These are phyloP conservation scores for Gymnocephalus cernua DNA, from an alignment of 2,113 vertebrate genomes.

Conservation along the genomic window DNA sequence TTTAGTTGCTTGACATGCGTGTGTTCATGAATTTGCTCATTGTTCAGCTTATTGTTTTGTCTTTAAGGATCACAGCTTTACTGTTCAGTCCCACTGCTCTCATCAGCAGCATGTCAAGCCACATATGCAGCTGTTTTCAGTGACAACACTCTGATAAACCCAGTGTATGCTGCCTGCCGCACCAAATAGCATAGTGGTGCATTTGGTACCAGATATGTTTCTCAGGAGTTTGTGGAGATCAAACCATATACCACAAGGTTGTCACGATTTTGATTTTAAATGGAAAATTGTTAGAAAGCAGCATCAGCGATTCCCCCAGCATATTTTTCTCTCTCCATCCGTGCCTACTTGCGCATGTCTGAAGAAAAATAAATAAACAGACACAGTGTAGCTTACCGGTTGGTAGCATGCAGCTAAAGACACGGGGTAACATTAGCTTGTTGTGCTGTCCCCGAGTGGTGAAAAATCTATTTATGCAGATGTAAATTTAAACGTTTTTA, in stretches of 20 bases:
- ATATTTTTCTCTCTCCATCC: too few relatives aligned
- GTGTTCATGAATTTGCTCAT: not conserved
- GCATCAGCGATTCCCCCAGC: too few relatives aligned
- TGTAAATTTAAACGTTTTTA: not conserved
- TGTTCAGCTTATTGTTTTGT: not conserved
- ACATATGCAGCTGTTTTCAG: not conserved
- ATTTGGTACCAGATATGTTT: not conserved
- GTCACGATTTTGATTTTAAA: too few relatives aligned
- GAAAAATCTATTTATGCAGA: not conserved
- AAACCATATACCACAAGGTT: not conserved
- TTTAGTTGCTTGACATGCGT: not conserved
- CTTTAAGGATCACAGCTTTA: not conserved
- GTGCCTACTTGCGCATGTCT: too few relatives aligned
- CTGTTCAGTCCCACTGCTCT: conserved; percentile 3
- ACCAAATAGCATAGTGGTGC: not conserved
- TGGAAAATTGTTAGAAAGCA: too few relatives aligned
- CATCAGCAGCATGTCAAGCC: not conserved
- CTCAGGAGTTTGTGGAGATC: not conserved
- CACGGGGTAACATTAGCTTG: not conserved
- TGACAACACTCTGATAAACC: not conserved
- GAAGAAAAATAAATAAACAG: too few relatives aligned
- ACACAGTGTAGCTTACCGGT: too few relatives aligned
- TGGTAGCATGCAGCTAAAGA: too few relatives aligned
- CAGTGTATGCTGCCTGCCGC: not conserved
- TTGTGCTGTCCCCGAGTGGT: not conserved